A percentile compares a stretch with the other conserved stretches of the same genome.
These are phyloP conservation scores for Mimas tiliae DNA, from an alignment of 2,888 invertebrate species.

Conservation along the genomic window DNA sequence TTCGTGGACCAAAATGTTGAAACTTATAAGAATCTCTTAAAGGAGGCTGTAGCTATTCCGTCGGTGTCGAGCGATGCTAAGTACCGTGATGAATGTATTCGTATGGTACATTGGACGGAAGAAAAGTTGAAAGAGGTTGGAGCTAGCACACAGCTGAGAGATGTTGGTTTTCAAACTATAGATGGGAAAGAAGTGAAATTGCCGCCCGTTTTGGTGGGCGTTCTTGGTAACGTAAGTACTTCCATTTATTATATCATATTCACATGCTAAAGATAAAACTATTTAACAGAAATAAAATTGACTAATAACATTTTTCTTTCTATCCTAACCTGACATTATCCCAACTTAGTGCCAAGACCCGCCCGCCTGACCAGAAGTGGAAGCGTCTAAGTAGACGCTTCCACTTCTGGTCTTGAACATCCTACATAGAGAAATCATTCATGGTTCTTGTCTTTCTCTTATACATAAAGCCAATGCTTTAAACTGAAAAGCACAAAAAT, in stretches of 20 bases:
- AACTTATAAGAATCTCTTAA: slow-evolving; percentile 90
- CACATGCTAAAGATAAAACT: not conserved
- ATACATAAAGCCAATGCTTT: too few species aligned
- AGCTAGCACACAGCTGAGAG: slow-evolving; percentile 88
- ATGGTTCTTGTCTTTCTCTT: too few species aligned
- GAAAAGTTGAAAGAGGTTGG: slow-evolving; percentile 88
- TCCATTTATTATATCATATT: not conserved
- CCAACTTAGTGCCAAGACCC: too few species aligned
- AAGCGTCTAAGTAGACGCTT: too few species aligned
- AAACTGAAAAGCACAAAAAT: too few species aligned
- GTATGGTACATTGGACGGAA: slow-evolving; percentile 94
- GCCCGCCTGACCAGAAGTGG: too few species aligned
- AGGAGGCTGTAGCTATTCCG: slow-evolving; percentile 95
- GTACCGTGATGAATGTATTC: slow-evolving; percentile 90
- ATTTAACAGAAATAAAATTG: too few species aligned
- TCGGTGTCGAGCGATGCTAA: slow-evolving; percentile 97
- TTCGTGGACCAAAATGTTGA: slow-evolving; percentile 91
- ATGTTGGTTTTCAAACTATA: slow-evolving; percentile 90
- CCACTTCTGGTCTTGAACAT: too few species aligned
- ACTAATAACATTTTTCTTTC: too few species aligned
- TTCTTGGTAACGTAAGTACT: slow-evolving; percentile 87
- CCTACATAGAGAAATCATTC: too few species aligned
- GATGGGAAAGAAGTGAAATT: slow-evolving; percentile 90
- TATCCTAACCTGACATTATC: too few species aligned
- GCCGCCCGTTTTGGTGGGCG: slow-evolving; percentile 94